Evolutionary conservation across 1,140 invertebrate genomes (phyloP).

Genomic region (Bursaphelenchus mucronatus): DNA sequence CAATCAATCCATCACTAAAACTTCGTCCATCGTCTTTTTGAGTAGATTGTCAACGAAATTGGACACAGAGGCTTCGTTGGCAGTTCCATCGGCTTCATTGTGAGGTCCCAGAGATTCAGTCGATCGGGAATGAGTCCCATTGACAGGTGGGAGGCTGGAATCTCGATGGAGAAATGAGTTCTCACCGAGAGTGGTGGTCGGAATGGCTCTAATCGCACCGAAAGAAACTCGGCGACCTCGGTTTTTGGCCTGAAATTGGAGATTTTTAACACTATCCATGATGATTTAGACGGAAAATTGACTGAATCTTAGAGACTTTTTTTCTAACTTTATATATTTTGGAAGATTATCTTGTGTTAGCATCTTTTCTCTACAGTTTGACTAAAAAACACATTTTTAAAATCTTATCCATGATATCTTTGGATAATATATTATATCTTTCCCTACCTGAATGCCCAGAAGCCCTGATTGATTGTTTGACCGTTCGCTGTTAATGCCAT

Average conservation of each 20-base stretch:
- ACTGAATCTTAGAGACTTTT: slow-evolving; percentile 10
- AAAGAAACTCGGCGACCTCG: slow-evolving; percentile 48
- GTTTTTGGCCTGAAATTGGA: slow-evolving; percentile 26
- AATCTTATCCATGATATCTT: neutral
- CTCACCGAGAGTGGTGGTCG: slow-evolving; percentile 3
- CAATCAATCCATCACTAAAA: slow-evolving; percentile 31
- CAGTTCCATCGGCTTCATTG: slow-evolving; percentile 6
- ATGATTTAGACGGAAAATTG: slow-evolving; percentile 15
- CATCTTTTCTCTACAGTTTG: slow-evolving; percentile 2
- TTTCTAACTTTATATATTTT: slow-evolving; percentile 7
- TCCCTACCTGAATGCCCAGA: neutral
- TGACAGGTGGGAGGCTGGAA: neutral
- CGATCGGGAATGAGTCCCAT: slow-evolving; percentile 2
- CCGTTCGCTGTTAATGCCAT: no score
- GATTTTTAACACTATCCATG: neutral
- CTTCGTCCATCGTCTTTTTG: slow-evolving; percentile 47
- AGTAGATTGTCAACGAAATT: slow-evolving; percentile 42
- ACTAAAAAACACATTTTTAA: slow-evolving; percentile 7
- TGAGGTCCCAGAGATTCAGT: neutral
- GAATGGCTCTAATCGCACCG: slow-evolving; percentile 43
- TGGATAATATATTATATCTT: neutral
- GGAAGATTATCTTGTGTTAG: neutral
- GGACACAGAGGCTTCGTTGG: slow-evolving; percentile 22
- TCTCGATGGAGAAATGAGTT: neutral
- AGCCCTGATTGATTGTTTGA: slow-evolving; percentile 13